Base-by-base conservation (phyloP, 1,140 invertebrate genomes). In the Saccostrea cuccullata region DNA sequence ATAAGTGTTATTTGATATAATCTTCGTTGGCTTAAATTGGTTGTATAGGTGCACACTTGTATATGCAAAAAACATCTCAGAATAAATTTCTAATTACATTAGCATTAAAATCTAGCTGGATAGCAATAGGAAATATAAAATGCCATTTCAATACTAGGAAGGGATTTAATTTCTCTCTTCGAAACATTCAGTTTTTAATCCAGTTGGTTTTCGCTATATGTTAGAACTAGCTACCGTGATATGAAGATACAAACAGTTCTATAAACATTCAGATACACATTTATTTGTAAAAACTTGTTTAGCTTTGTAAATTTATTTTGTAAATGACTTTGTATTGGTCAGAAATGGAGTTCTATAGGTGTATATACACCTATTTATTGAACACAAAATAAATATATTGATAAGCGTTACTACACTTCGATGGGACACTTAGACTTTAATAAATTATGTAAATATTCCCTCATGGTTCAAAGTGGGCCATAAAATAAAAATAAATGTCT, bases 31-130 rank as follows among this genome's bases (percentile, higher is more conserved):
- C 9, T 36, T 73, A 36, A 8, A 73, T 36, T 30, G 17, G 26
- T 15, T 17, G 11, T 15, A 36, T 36, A 36, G 23, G 26, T 36
- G 26, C 15, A 36, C 15, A 77, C 26, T 12, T 30, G 26, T 36
- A 30, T 64, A 20, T 20, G 58, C 23, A 23, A 20, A 30, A 15
- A 77, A 77, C 23, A 77, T 30, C 30, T 77, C 70, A 26, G 70
- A 26, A 77, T 77, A 77, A 77, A 77, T 77, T 77, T 77, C 70
- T 77, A 77, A 77, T 77, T 30, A 77, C 70, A 30, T 77, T 77
- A 77, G 70, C 70, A 77, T 77, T 77, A 77, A 77, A 77, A 77
- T 77, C 26, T 36, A 12, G 30, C 12, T 77, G 26, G 26, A 77
- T 17, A 15, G 70, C 70, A 30, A 77, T 77, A 36, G 70, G 70